Conservation (phyloP, 92 coral and sea anemone species). For the Porites divaricata region DNA sequence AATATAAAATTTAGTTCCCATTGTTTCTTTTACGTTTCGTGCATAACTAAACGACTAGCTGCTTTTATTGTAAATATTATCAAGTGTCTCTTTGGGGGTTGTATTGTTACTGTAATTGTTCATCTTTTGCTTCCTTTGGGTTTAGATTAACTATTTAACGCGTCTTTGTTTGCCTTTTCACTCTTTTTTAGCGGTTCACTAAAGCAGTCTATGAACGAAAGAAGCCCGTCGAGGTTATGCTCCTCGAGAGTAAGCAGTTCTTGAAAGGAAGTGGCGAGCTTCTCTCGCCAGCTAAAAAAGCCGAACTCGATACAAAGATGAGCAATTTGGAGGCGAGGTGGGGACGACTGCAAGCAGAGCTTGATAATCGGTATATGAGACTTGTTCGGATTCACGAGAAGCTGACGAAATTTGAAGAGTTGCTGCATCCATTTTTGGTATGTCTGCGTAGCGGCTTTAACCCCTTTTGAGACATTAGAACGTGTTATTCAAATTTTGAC, state of each 20-base stretch:
- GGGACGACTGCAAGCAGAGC: conserved; percentile 96
- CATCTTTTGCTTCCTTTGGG: background rate
- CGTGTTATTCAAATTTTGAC: too few relatives aligned
- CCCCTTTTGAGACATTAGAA: too few relatives aligned
- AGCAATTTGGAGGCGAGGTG: conserved; percentile 93
- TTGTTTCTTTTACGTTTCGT: background rate
- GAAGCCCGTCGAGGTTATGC: conserved; percentile 92
- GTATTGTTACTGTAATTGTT: background rate
- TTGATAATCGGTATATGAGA: conserved; percentile 97
- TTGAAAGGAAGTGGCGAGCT: conserved; percentile 82
- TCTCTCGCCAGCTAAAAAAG: conserved; percentile 79
- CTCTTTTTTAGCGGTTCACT: conserved; percentile 79
- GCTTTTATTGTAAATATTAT: background rate
- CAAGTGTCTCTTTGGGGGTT: background rate
- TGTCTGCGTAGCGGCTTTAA: conserved; percentile 20
- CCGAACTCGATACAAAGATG: conserved; percentile 95
- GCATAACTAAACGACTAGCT: background rate
- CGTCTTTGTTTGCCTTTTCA: background rate
- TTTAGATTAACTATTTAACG: too few relatives aligned
- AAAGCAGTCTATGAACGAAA: conserved; percentile 94
- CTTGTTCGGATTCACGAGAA: conserved; percentile 96
- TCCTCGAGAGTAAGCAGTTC: conserved; percentile 89
- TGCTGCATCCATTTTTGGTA: conserved; percentile 97
- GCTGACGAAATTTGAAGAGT: conserved; percentile 90
- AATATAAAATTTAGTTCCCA: background rate